Base-by-base conservation (phyloP, 2,113 vertebrate genomes). In the Sporophila hypoxantha region DNA sequence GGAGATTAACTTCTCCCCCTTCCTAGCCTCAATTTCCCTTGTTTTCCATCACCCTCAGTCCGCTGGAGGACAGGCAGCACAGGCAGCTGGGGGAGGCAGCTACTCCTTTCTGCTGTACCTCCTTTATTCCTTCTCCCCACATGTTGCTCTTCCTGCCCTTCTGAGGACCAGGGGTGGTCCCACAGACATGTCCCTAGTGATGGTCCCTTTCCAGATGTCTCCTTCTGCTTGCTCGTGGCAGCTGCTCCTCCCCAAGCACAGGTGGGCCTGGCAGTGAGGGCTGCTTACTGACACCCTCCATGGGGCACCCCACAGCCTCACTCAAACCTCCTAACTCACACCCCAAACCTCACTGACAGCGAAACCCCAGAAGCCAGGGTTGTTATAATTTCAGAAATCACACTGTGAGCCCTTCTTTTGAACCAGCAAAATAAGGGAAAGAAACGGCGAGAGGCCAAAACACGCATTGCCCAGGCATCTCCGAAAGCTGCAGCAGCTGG, bases 161-260 rank as follows among this genome's bases (percentile, higher is more conserved):
- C 55, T 0, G 0, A 82, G 59, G 23, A 59, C 17, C 49, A 71
- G 53, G 10, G 82, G 21, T 2, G 26, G 50, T 90, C 44, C 49
- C 41, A 73, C 30, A 69, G 65, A n/a, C 0, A 0, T 10, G 27
- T 56, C 16, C 41, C n/a, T 39, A 25, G 30, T 2, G 5, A 44
- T 3, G 7, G 21, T 64, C 30, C 36, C 64, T 49, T 74, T n/a
- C 60, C 68, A 85, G 23, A 46, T 36, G 52, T 37, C 52, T 85
- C 64, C 29, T 76, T 47, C 68, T 0, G 16, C 57, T 64, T 20
- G 1, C 50, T n/a, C 0, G 0, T 3, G 2, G 14, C 9, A 6
- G 53, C 32, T 60, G 75, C 42, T 66, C 29, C 26, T 85, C 36
- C 36, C 47, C n/a, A 42, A 30, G 30, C 32, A 53, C 1, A 0